A percentile compares a stretch with the other conserved stretches of the same genome.
Conservation (phyloP, 2,888 invertebrate species). For the Buathra laborator region DNA sequence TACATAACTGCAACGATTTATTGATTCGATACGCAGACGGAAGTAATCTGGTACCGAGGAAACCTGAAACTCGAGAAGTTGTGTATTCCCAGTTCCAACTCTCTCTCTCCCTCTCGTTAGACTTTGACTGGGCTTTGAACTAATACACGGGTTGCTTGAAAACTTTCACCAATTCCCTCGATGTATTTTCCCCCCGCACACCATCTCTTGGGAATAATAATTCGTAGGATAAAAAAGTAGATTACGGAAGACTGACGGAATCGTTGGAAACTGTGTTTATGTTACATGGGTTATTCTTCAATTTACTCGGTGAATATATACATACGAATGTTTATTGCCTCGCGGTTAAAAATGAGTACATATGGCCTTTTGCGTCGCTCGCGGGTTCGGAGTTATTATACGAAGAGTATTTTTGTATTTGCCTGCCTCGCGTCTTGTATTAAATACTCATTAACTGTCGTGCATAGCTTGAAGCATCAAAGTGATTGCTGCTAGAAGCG, state of each 20-base stretch:
- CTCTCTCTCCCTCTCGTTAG: slow-evolving; percentile 1
- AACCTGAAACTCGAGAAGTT: slow-evolving; percentile 40
- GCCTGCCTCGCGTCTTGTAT: slow-evolving; percentile 33
- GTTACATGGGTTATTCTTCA: slow-evolving; percentile 38
- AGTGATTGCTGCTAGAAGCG: slow-evolving; percentile 30
- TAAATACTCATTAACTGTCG: slow-evolving; percentile 59
- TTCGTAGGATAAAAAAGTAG: slow-evolving; percentile 43
- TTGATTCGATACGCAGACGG: slow-evolving; percentile 26
- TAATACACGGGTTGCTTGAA: slow-evolving; percentile 18
- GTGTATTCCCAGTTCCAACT: slow-evolving; percentile 28
- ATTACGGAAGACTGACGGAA: slow-evolving; percentile 29
- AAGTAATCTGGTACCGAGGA: slow-evolving; percentile 33
- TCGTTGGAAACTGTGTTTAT: background rate
- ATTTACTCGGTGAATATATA: slow-evolving; percentile 29
- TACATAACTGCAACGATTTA: slow-evolving; percentile 5
- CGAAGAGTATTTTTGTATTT: background rate
- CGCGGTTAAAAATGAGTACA: slow-evolving; percentile 14
- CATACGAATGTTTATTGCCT: slow-evolving; percentile 34
- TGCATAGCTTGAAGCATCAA: slow-evolving; percentile 38
- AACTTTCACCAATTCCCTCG: slow-evolving; percentile 45
- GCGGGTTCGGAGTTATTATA: slow-evolving; percentile 31
- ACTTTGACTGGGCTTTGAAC: background rate
- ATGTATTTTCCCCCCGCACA: background rate
- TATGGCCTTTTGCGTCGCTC: slow-evolving; percentile 8
- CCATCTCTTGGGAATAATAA: slow-evolving; percentile 35